Evolutionary conservation across 2,113 vertebrate genomes (phyloP), one percentile per base, ranked within the genome.

Genomic region (Ursus arctos): DNA sequence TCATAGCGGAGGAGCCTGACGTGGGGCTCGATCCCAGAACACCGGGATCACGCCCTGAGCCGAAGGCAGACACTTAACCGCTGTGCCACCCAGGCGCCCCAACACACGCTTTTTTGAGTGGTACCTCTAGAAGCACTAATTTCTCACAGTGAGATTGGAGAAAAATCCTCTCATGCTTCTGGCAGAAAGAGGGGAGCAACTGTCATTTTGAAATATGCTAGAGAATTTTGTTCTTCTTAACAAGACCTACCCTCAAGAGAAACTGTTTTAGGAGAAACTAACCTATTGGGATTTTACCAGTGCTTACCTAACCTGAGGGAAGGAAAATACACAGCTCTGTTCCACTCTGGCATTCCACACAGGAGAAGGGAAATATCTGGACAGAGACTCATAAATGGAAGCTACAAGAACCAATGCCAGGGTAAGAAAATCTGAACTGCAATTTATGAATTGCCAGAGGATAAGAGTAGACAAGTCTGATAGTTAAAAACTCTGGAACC

Each of bases 271-370:
- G 5, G 19, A 43, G n/a, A 84, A 40, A 28, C 31, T 26, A 61
- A 57, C 21, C 15, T 47, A 11, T 16, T 47, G 26, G 49, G 43
- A 22, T 67, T 72, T 43, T 33, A 53, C 74, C 72, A 69, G 26
- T 40, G 57, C 49, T 61, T 53, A 6, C 31, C 36, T 22, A 74
- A 14, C 61, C 19, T 2, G 4, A 2, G n/a, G 0, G 7, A 13
- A 59, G 43, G 51, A 53, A 59, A 28, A 33, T 31, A 36, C 22
- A 33, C 43, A 31, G 1, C 33, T 51, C 40, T 40, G 31, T 24
- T 59, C 2, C 0, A 0, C 40, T 51, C 63, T 5, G 31, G 40
- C 22, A 8, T 55, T 47, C 76, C 24, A 31, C 2, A 0, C 2
- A 36, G 74, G 51, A 36, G 63, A 79, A 59, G 55, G 8, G 8